These are phyloP conservation scores for Malurus elegans DNA, from an alignment of 2,113 vertebrate species.

Conservation along the genomic window DNA sequence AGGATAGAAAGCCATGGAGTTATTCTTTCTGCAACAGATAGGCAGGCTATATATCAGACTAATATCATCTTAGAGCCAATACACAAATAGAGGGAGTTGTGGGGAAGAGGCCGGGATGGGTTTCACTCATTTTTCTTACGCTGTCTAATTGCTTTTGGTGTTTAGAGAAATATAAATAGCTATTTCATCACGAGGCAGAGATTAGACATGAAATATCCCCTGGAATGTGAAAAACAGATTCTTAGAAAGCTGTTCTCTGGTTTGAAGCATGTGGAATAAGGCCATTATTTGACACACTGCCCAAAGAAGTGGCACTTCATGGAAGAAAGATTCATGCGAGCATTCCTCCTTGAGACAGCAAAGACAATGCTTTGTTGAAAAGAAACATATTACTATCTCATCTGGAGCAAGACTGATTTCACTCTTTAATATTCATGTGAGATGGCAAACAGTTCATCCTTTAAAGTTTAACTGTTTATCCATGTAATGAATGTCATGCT, in stretches of 20 bases:
- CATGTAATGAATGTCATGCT: not conserved
- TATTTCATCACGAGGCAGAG: not conserved
- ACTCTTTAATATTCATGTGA: not conserved
- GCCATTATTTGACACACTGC: not conserved
- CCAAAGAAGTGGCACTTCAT: not conserved
- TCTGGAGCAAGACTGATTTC: not conserved
- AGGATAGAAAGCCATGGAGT: fast-evolving
- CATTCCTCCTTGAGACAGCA: not conserved
- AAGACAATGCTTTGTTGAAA: not conserved
- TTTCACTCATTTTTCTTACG: not conserved
- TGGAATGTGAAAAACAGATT: slow-evolving; percentile 5
- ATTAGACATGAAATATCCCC: not conserved
- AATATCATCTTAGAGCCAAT: not conserved
- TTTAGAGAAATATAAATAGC: slow-evolving; percentile 9
- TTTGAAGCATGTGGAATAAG: not conserved
- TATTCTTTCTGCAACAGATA: not conserved
- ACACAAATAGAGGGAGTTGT: not conserved
- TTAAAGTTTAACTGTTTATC: not conserved
- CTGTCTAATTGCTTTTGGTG: not conserved
- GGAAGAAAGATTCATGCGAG: not conserved
- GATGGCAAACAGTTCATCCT: not conserved
- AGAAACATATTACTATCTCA: not conserved
- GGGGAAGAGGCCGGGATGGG: not conserved
- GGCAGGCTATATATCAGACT: not conserved
- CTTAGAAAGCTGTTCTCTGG: not conserved